phyloP scores from a whole-genome alignment of 2,888 invertebrate genomes.

The Zeuzera pyrina region DNA sequence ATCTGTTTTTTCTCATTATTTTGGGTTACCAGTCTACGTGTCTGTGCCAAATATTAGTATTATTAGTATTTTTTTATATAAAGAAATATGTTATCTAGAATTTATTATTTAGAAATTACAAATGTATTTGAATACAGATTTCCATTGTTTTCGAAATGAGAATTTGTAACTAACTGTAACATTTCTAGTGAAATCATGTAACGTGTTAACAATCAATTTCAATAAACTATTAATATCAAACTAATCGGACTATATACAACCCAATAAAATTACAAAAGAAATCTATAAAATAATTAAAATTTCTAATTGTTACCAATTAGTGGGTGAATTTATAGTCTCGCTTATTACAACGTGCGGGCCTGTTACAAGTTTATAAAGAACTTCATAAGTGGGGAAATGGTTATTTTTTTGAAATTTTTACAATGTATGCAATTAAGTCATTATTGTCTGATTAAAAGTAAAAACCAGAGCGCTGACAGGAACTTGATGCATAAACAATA shows the following conservation, averaged over 20 bases:
- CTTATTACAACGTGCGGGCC: constrained; percentile 28
- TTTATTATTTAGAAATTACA: no score
- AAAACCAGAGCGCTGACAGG: constrained; percentile 20
- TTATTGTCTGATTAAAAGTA: constrained; percentile 18
- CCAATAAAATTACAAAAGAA: constrained; percentile 70
- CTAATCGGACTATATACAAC: constrained; percentile 55
- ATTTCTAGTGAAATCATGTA: no score
- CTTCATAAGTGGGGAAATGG: constrained; percentile 16
- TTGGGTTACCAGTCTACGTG: no score
- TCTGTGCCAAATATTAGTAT: no score
- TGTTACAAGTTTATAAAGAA: constrained; percentile 20
- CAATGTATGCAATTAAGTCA: constrained; percentile 27
- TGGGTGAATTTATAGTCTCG: constrained; percentile 55
- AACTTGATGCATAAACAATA: constrained; percentile 17
- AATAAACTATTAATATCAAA: constrained; percentile 56
- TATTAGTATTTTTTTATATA: no score
- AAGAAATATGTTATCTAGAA: no score
- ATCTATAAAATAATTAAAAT: constrained; percentile 66
- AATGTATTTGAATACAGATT: no score
- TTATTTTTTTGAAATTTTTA: constrained; percentile 14
- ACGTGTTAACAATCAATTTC: constrained; percentile 64
- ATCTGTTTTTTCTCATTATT: no score
- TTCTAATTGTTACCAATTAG: constrained; percentile 67
- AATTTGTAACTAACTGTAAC: no score
- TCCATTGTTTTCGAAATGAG: no score